phyloP scores from a whole-genome alignment of 2,888 invertebrate species.

The Mactromeris polynyma region DNA sequence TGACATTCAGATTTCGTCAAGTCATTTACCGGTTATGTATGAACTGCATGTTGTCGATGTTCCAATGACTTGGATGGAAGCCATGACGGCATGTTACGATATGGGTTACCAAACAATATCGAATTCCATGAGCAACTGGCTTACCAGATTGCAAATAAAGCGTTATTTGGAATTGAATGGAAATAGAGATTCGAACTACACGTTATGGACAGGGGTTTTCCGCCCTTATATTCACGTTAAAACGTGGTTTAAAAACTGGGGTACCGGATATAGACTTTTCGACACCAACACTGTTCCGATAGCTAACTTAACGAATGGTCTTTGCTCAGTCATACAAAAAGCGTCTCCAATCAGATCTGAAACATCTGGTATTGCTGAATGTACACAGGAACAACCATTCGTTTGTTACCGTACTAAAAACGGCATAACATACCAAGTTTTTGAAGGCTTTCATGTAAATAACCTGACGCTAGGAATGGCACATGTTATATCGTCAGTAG shows the following conservation, averaged over 20 bases:
- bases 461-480: background rate
- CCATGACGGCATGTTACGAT: background rate
- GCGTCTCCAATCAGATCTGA: background rate
- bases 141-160: background rate
- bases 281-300: background rate
- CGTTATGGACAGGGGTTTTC: background rate
- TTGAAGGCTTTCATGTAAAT: background rate
- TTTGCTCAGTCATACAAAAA: background rate
- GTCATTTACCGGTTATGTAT: background rate
- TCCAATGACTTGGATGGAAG: background rate
- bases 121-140: background rate
- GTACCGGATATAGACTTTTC: background rate
- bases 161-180: background rate
- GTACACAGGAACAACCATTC: background rate
- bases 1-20: background rate
- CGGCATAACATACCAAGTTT: background rate
- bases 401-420: background rate
- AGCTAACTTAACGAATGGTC: background rate
- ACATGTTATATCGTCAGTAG: background rate
- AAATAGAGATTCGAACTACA: background rate
- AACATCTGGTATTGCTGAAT: background rate
- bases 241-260: background rate
- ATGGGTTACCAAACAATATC: background rate
- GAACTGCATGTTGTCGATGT: background rate
- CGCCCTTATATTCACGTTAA: background rate